Conservation (phyloP, 2,113 vertebrate species). For the Illadopsis cleaveri region DNA sequence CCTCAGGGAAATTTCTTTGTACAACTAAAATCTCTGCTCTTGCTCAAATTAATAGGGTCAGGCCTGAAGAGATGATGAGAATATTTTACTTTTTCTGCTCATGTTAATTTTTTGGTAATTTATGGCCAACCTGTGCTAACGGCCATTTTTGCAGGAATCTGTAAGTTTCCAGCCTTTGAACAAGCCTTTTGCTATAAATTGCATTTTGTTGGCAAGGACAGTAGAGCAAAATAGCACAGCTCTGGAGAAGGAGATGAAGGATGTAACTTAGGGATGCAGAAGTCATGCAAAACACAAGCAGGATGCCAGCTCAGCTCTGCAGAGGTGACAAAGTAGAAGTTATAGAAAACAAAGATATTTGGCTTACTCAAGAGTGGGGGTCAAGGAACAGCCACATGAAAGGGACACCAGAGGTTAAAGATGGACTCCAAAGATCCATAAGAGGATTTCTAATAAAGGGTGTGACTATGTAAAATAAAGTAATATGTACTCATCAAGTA, state of each 20-base stretch:
- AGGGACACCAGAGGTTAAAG: not conserved
- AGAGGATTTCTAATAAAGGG: not conserved
- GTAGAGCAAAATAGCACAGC: not conserved
- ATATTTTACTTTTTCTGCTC: not conserved
- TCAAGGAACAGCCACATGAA: not conserved
- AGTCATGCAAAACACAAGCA: not conserved
- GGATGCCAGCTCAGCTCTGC: not conserved
- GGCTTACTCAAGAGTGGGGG: not conserved
- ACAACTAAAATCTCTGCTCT: not conserved
- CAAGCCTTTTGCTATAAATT: not conserved
- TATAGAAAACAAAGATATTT: not conserved
- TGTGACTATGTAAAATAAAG: not conserved
- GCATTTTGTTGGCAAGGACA: not conserved
- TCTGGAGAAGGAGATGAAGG: not conserved
- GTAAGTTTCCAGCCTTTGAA: not conserved
- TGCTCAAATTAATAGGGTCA: slow-evolving; percentile 9
- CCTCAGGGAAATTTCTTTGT: not conserved
- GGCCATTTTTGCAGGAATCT: not conserved
- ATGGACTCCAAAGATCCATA: not conserved
- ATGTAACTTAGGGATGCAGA: not conserved
- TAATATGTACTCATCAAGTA: not conserved
- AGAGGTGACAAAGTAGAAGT: not conserved
- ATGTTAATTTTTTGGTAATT: not conserved
- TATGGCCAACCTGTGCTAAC: not conserved
- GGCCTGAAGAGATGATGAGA: not conserved